A percentile compares a stretch with the other conserved stretches of the same genome.
Conservation (phyloP, 1,140 invertebrate species). For the Saxidomus purpurata region DNA sequence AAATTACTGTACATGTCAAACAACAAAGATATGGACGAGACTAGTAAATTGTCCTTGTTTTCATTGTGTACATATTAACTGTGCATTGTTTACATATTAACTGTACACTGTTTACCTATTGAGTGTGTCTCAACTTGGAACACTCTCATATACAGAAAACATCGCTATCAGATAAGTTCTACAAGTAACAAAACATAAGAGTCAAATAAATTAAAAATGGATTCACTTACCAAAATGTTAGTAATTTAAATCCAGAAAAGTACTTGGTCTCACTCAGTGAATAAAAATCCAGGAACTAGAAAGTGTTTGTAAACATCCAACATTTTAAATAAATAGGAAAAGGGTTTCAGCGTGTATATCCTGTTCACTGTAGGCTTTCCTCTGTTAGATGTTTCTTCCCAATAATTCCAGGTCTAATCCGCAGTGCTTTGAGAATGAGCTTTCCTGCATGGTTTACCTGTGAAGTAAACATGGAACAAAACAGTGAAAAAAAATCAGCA, state of each 20-base stretch:
- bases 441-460: slow-evolving; percentile 7
- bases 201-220: no score
- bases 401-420: slow-evolving; percentile 13
- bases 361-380: background rate
- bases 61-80: no score
- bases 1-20: no score
- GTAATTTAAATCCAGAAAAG: background rate
- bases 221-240: background rate
- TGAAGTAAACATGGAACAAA: slow-evolving; percentile 27
- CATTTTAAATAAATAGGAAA: background rate
- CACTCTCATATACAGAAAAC: no score
- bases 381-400: background rate
- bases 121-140: no score
- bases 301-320: background rate
- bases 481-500: slow-evolving; percentile 5
- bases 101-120: no score
- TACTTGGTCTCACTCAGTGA: background rate
- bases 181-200: no score
- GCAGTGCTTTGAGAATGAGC: background rate
- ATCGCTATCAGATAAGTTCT: no score
- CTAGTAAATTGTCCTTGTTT: no score
- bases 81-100: no score
- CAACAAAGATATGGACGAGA: no score
- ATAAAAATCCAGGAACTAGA: slow-evolving; percentile 10
- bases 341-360: background rate